These are phyloP conservation scores for Ciconia maguari DNA, from an alignment of 2,113 vertebrate genomes.

Conservation along the genomic window DNA sequence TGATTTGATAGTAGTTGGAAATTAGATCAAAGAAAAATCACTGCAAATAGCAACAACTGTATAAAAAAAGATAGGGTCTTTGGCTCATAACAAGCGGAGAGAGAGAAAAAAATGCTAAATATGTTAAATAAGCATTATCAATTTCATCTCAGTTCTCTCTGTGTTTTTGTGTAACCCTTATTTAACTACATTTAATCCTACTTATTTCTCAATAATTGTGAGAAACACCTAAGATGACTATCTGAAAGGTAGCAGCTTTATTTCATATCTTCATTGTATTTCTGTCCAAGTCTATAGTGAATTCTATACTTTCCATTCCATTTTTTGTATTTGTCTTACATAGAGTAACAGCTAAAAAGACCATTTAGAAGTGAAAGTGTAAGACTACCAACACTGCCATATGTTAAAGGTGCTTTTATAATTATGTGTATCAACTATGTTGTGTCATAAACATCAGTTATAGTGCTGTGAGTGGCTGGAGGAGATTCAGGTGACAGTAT, in stretches of 20 bases:
- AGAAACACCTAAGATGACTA: background rate
- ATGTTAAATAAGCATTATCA: background rate
- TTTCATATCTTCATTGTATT: background rate
- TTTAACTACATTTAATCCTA: background rate
- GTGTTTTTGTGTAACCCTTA: background rate
- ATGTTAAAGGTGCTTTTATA: background rate
- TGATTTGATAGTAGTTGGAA: background rate
- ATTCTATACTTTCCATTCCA: background rate
- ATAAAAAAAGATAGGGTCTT: background rate
- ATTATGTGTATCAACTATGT: background rate
- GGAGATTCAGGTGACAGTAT: background rate
- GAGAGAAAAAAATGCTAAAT: background rate
- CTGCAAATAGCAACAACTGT: background rate
- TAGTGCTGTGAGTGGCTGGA: background rate
- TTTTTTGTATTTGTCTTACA: background rate
- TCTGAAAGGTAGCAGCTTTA: background rate
- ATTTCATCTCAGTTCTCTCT: background rate
- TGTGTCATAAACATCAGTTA: background rate
- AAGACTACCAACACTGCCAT: background rate
- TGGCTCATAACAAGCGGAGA: background rate
- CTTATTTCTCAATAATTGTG: background rate
- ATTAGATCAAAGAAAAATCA: background rate
- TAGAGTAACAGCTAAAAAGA: background rate
- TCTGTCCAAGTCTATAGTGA: background rate
- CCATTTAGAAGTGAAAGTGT: background rate